A percentile compares a stretch with the other conserved stretches of the same genome.
Conservation (phyloP, 2,888 invertebrate species). For the Hydrotaea diabolus region DNA sequence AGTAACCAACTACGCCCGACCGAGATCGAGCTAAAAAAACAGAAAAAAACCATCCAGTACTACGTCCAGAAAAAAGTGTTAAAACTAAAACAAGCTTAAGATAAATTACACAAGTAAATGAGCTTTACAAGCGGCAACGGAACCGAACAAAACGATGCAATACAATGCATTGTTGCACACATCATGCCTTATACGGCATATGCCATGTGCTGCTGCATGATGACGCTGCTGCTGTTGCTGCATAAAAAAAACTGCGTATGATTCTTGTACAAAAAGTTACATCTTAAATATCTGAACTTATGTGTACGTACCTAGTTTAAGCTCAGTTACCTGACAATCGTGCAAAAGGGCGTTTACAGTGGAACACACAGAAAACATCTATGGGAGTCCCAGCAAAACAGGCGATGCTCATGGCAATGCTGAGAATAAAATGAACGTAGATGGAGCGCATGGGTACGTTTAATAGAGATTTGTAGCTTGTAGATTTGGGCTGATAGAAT, state of each 20-base stretch:
- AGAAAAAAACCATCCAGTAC: slow-evolving; percentile 6
- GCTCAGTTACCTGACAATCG: slow-evolving; percentile 34
- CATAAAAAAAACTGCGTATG: slow-evolving; percentile 23
- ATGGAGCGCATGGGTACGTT: background rate
- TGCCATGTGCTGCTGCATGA: background rate
- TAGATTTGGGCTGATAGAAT: background rate
- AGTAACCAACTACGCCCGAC: slow-evolving; percentile 10
- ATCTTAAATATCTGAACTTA: slow-evolving; percentile 15
- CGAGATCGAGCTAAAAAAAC: background rate
- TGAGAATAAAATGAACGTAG: background rate
- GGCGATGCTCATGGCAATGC: background rate
- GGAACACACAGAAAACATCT: slow-evolving; percentile 24
- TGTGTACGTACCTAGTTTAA: background rate
- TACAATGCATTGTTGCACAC: slow-evolving; percentile 17
- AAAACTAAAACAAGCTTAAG: slow-evolving; percentile 73
- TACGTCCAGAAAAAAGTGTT: slow-evolving; percentile 68
- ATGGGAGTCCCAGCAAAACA: background rate
- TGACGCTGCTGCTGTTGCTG: background rate
- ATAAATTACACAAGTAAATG: slow-evolving; percentile 73
- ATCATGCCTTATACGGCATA: slow-evolving; percentile 38
- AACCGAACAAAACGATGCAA: slow-evolving; percentile 39
- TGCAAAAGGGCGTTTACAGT: slow-evolving; percentile 56
- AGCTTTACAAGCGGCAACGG: slow-evolving; percentile 63
- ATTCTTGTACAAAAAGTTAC: slow-evolving; percentile 17
- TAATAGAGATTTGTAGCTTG: background rate